phyloP scores from a whole-genome alignment of 1,140 invertebrate genomes.

The Dendroctonus ponderosae region DNA sequence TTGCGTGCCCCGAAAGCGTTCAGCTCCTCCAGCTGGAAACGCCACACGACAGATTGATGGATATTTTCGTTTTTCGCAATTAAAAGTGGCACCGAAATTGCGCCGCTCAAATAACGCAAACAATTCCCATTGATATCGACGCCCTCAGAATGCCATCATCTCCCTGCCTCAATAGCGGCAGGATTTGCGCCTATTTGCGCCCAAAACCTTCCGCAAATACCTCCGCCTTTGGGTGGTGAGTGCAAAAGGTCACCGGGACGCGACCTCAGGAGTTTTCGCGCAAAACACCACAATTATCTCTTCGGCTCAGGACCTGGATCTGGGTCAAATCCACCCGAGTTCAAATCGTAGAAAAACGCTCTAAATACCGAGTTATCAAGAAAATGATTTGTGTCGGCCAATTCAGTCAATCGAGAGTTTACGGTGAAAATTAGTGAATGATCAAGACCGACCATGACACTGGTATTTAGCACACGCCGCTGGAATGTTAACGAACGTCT shows the following conservation, averaged over 20 bases:
- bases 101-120: not conserved
- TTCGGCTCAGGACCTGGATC: too few species aligned
- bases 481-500: too few species aligned
- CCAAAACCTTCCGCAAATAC: slow-evolving; percentile 14
- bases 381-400: too few species aligned
- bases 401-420: too few species aligned
- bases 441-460: not conserved
- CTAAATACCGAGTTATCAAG: too few species aligned
- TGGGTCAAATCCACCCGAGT: not conserved
- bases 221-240: slow-evolving; percentile 11
- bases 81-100: not conserved
- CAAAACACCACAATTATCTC: not conserved
- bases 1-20: slow-evolving; percentile 1
- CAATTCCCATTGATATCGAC: not conserved
- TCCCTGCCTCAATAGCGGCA: not conserved
- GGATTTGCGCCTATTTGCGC: slow-evolving; percentile 17
- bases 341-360: not conserved
- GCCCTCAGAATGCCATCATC: not conserved
- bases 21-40: slow-evolving; percentile 8
- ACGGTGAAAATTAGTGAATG: too few species aligned
- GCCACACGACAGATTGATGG: not conserved
- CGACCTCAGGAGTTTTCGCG: slow-evolving; percentile 16
- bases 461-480: too few species aligned
- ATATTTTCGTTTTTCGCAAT: not conserved
- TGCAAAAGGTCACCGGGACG: slow-evolving; percentile 28